Base-by-base conservation (phyloP, 2,797 vertebrate species). In the Coregonus ussuriensis region DNA sequence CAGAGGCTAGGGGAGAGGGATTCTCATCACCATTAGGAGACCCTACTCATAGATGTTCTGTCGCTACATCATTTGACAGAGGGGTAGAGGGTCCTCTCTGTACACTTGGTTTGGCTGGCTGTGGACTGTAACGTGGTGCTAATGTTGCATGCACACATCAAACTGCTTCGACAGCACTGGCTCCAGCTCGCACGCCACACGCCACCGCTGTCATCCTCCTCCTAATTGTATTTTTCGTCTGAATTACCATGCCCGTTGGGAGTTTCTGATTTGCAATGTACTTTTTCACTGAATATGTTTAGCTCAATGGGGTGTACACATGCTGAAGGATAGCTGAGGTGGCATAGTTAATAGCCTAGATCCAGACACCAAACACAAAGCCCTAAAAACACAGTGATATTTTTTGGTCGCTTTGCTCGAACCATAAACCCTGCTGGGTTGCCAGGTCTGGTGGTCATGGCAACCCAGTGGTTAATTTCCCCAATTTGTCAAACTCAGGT, bases 401-500 rank as follows among this genome's bases (percentile, higher is more conserved):
- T 53, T 2, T 5, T 18, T 4, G 9, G 5, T 65, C 0, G 0
- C n/a, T 21, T 14, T 6, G 6, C 68, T 70, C 9, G 21, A 68
- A 51, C 21, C 3, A 70, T 37, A n/a, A 47, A 51, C 37, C 21
- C 16, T 21, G 18, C 2, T 29, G 3, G 68, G 68, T 33, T 62
- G 51, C 71, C 56, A n/a, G 15, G 65, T 79, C 80, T 52, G 21
- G 56, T 74, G 15, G 67, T 16, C 74, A 74, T 75, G n/a, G 53
- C 4, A 51, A 11, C 79, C 77, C 72, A n/a, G 52, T 83, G 47
- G 53, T 78, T 29, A 1, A 72, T 77, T 78, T 71, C 79, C 54
- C 53, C 75, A 4, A 83, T 75, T 81, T 72, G 67, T 80, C 71
- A 81, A 80, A 76, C 72, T 72, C 74, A n/a, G 76, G 35, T 67